Evolutionary conservation across 2,113 vertebrate genomes (phyloP), one percentile per base, ranked within the genome.

Genomic region (Sander lucioperca): DNA sequence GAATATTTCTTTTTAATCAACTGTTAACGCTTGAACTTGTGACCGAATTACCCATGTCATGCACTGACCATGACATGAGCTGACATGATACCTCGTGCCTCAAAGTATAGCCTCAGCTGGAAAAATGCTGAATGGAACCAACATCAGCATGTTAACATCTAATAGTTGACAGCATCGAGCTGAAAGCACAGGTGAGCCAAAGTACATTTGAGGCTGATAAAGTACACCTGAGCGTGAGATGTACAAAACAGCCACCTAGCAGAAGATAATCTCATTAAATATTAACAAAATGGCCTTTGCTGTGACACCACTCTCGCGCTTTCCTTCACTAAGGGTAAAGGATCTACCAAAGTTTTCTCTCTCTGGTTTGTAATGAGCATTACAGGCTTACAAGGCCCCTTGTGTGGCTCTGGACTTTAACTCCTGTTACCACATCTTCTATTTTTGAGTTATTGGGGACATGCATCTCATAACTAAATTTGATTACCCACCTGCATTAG

Each of bases 401-500:
- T 47, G 18, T 15, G 2, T 59, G 16, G 43, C 39, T 25, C 11
- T 63, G 9, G 25, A 15, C 1, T 50, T 45, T 57, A 7, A 50
- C 15, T 63, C 4, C 27, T 54, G 5, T 51, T 25, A 27, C 18
- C 5, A 16, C 33, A 63, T 30, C 18, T 56, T 36, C 12, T 30
- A 45, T 71, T 15, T 70, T 15, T 70, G 1, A 51, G 12, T 30
- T 48, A 16, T 5, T 69, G n/a, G 18, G 18, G 0, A 30, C 56
- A 25, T 12, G 12, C 1, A 47, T 53, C 47, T 33, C 33, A 54
- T 30, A 16, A 23, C 7, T 14, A 47, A 39, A 63, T 27, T 5
- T 15, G 25, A 23, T 56, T 36, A 56, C 74, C 13, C 56, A 98
- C 97, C 97, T 98, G 97, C 97, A 99, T 98, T 8, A 98, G 97